Base-by-base conservation (phyloP, 2,888 invertebrate genomes). In the Tupiocoris notatus region DNA sequence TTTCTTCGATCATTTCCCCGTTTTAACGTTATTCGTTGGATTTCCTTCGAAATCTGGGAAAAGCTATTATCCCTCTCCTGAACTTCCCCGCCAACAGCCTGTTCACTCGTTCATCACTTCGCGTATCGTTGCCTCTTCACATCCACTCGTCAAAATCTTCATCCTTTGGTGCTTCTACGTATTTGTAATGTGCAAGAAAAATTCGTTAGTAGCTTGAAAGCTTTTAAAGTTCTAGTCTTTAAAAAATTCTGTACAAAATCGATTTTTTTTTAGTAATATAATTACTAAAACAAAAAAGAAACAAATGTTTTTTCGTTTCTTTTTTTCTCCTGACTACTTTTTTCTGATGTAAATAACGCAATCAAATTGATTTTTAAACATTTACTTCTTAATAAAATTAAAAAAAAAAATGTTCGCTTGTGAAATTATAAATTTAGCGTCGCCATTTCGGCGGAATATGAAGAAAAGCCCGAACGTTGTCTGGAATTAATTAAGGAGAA, bases 181-280 rank as follows among this genome's bases (percentile, higher is more conserved):
- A 65, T 54, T 25, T 76, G 71, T 70, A 78, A 77, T 77, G 75
- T 78, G 68, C 61, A 76, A 68, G 77, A 70, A 77, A 39, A 77
- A 78, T 77, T 78, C 25, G 64, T 77, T 78, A 66, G 77, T 78
- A 75, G 78, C 77, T 78, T 68, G 70, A 78, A 79, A 79, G 78
- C 78, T 77, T 79, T 75, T 75, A 78, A 79, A 79, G 66, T 79
- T 79, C 78, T 79, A 78, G 79, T 78, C 78, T 75, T 77, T 39
- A 39, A 67, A 78, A 76, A 79, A 78, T 65, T 78, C 73, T 79
- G 77, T 79, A 79, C 77, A 78, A 79, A 77, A 71, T 73, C 73
- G 61, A 62, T 39, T 54, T 70, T n/a, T n/a, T n/a, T 20, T 39
- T 73, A 73, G 73, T 73, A 73, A 73, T 73, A 22, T 73, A 62